Percentiles rank a stretch among this genome's conserved stretches.
phyloP scores from a whole-genome alignment of 2,113 vertebrate genomes.

The Xiphias gladius region DNA sequence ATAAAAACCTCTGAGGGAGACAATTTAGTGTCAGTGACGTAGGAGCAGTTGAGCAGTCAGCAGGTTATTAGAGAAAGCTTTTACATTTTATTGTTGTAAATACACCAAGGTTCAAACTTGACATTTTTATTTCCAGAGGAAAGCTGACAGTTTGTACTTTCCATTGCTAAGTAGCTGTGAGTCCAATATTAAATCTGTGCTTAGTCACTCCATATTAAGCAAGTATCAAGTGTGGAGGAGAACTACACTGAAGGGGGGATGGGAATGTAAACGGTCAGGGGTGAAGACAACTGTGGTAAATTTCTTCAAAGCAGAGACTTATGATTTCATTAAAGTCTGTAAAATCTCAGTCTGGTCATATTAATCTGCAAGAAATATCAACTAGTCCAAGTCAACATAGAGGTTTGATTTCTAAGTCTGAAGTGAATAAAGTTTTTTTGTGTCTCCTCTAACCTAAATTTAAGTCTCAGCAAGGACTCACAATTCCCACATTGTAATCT shows the following conservation, averaged over 20 bases:
- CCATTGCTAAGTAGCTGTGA: slow-evolving; percentile 63
- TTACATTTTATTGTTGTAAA: slow-evolving; percentile 57
- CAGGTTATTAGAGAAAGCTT: slow-evolving; percentile 59
- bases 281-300: slow-evolving; percentile 8
- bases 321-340: slow-evolving; percentile 18
- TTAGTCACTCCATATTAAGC: slow-evolving; percentile 70
- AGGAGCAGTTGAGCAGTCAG: slow-evolving; percentile 59
- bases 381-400: neutral
- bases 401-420: neutral
- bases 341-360: slow-evolving; percentile 5
- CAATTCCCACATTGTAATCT: slow-evolving; percentile 2
- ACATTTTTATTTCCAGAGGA: slow-evolving; percentile 54
- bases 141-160: slow-evolving; percentile 68
- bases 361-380: slow-evolving; percentile 7
- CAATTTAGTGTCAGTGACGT: slow-evolving; percentile 43
- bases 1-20: slow-evolving; percentile 24
- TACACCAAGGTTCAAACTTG: slow-evolving; percentile 50
- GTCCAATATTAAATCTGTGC: slow-evolving; percentile 67
- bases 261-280: neutral
- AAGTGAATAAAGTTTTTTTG: neutral
- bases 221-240: slow-evolving; percentile 40
- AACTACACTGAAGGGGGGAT: neutral
- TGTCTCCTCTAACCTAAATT: neutral
- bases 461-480: neutral
- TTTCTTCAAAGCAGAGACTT: slow-evolving; percentile 11